These are phyloP conservation scores for Cichlasoma orientale DNA, from an alignment of 2,797 vertebrate species.

Conservation along the genomic window DNA sequence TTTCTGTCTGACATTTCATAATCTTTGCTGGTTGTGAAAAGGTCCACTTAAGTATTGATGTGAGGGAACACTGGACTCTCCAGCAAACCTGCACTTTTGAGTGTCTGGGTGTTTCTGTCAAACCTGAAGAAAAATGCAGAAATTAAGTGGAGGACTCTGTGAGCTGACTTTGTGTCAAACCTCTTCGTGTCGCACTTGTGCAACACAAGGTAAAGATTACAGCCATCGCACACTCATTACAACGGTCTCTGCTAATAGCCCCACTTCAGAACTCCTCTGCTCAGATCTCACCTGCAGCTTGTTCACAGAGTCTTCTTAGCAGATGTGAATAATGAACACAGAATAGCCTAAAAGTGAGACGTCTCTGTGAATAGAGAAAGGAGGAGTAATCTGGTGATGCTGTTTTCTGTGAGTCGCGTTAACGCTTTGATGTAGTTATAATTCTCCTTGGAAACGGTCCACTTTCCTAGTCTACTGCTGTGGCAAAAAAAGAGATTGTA, in stretches of 20 bases:
- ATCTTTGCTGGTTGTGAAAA: constrained; percentile 12
- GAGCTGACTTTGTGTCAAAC: neutral
- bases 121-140: constrained; percentile 9
- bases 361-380: neutral
- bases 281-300: constrained; percentile 23
- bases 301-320: constrained; percentile 14
- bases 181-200: neutral
- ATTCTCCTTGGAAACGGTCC: constrained; percentile 1
- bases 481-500: neutral
- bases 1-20: constrained; percentile 4
- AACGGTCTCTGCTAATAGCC: constrained; percentile 18
- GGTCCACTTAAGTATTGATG: constrained; percentile 31
- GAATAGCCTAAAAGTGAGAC: neutral
- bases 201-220: constrained; percentile 28
- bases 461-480: neutral
- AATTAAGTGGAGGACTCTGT: neutral
- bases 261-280: constrained; percentile 6
- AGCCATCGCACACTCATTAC: neutral
- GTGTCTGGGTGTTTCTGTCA: constrained; percentile 24
- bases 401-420: neutral
- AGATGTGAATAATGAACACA: constrained; percentile 22
- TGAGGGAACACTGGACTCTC: constrained; percentile 31
- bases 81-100: constrained; percentile 36
- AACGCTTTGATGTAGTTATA: constrained; percentile 10
- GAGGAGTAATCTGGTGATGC: neutral